Evolutionary conservation across 2,888 invertebrate genomes (phyloP), one percentile per base, ranked within the genome.

Genomic region (Lithophane leautieri): DNA sequence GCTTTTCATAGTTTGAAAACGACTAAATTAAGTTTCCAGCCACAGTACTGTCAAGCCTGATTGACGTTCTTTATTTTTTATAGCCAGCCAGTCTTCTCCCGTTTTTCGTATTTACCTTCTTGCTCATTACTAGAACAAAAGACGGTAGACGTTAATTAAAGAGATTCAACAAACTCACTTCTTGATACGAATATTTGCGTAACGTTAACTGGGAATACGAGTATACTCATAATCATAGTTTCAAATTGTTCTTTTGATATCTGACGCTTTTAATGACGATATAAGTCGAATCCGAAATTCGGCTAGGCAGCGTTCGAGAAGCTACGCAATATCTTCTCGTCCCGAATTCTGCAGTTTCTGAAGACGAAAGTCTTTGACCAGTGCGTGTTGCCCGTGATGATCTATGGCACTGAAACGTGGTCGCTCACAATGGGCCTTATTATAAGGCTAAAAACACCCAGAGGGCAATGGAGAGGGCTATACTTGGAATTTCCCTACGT

Each of bases 101-200:
- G 56, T 65, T 77, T 76, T 61, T 68, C 52, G 76, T 79, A 79
- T 77, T 86, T 79, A 74, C 76, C 69, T 72, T 71, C 77, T 69
- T 81, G 78, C 79, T 84, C 77, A 61, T 82, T 82, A 82, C 70
- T 79, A 52, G 65, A 79, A 84, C 76, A 85, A 83, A 81, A 78
- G 76, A 70, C 67, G 63, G 73, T 25, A n/a, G 73, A 69, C 72
- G 47, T 68, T 79, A 74, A 85, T 82, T 74, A 79, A 73, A 71
- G 71, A 60, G 61, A 56, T 77, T 71, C 16, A 42, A 67, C 34
- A 70, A 81, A 72, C 68, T 44, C 19, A 19, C 56, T 68, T 63
- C 8, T 14, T 47, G 40, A 7, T 62, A 63, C 14, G 7, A 42
- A 56, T 61, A 50, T 82, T 77, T 70, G 11, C 11, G 19, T 25